Evolutionary conservation across 2,113 vertebrate species (phyloP).

Genomic region (Hoplias malabaricus): DNA sequence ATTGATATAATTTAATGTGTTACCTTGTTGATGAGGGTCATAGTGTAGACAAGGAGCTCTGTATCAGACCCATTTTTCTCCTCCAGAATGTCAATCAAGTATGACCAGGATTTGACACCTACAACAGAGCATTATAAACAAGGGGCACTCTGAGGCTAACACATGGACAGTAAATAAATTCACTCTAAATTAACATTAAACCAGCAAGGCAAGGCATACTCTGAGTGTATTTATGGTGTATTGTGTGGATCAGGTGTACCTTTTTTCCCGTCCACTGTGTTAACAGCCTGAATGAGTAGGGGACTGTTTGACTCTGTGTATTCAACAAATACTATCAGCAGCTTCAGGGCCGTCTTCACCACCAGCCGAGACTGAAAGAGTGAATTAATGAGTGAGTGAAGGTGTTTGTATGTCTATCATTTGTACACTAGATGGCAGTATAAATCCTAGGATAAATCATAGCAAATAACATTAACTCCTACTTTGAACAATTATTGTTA

Average conservation of each 20-base stretch:
- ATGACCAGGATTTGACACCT: conserved; percentile 83
- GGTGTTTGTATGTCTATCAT: background rate
- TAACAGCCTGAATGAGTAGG: conserved; percentile 82
- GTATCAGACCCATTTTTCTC: conserved; percentile 84
- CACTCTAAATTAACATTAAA: background rate
- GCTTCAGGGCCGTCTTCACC: conserved; percentile 92
- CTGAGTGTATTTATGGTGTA: background rate
- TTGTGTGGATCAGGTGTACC: conserved; percentile 62
- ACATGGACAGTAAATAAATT: background rate
- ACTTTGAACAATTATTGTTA: too few relatives aligned
- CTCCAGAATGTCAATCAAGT: conserved; percentile 82
- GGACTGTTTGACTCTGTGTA: conserved; percentile 86
- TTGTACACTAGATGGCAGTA: conserved; percentile 53
- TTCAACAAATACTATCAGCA: conserved; percentile 95
- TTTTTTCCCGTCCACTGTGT: conserved; percentile 75
- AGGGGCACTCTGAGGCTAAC: background rate
- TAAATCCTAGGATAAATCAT: background rate
- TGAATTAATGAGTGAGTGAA: conserved; percentile 30
- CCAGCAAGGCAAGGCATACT: background rate
- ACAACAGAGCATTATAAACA: background rate
- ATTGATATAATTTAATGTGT: too few relatives aligned
- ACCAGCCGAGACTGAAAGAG: conserved; percentile 86
- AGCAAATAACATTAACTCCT: too few relatives aligned
- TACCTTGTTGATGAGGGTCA: conserved; percentile 96
- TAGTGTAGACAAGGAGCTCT: conserved; percentile 85